Conservation (phyloP, 2,888 invertebrate genomes). For the Apamea monoglypha region DNA sequence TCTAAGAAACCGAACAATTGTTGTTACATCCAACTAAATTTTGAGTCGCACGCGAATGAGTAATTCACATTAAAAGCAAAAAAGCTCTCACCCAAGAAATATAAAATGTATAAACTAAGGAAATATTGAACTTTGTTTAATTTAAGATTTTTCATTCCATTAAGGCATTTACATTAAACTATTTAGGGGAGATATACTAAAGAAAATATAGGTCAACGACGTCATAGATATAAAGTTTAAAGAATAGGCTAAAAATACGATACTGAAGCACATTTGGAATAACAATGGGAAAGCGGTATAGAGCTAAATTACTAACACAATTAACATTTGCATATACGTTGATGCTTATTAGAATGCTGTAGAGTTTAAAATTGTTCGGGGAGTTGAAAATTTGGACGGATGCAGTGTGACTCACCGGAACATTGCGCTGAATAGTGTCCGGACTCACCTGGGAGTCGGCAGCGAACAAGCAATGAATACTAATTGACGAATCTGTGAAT, state of each 20-base stretch:
- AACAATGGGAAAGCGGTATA: conserved; percentile 77
- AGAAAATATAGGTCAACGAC: conserved; percentile 78
- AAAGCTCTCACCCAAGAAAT: conserved; percentile 8
- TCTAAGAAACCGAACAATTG: conserved; percentile 58
- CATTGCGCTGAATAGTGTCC: conserved; percentile 80
- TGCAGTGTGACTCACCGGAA: conserved; percentile 85
- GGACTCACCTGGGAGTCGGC: conserved; percentile 80
- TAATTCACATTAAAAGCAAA: conserved; percentile 35
- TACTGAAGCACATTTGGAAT: conserved; percentile 77
- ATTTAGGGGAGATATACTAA: conserved; percentile 55
- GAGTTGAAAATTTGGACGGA: conserved; percentile 69
- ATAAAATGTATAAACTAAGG: background rate
- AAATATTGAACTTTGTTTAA: background rate
- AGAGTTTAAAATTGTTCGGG: conserved; percentile 60
- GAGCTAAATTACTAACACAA: conserved; percentile 55
- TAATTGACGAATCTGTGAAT: conserved; percentile 71
- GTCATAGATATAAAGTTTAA: conserved; percentile 75
- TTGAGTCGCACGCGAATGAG: conserved; percentile 55
- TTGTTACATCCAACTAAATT: conserved; percentile 44
- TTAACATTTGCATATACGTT: conserved; percentile 37
- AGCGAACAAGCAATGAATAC: conserved; percentile 78
- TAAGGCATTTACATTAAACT: conserved; percentile 18
- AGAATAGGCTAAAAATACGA: conserved; percentile 77
- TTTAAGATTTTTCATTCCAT: conserved; percentile 17
- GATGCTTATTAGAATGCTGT: conserved; percentile 42